Conservation (phyloP, 2,888 invertebrate species). For the Pterostichus madidus region DNA sequence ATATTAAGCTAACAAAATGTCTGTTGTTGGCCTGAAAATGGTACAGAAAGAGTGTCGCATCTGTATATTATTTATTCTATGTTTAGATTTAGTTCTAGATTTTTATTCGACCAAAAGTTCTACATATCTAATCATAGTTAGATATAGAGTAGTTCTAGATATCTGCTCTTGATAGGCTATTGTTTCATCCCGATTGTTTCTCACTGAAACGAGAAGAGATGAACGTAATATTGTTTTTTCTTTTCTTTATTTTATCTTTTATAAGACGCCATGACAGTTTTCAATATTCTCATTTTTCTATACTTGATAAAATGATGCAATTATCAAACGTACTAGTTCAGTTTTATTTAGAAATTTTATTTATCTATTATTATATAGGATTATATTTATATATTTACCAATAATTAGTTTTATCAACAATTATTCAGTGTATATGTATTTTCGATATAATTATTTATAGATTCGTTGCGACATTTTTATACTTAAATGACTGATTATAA, state of each 20-base stretch:
- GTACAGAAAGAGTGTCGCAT: too few species aligned
- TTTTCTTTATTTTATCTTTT: not conserved
- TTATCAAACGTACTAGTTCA: conserved; percentile 26
- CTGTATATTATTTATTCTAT: not conserved
- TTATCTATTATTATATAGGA: conserved; percentile 40
- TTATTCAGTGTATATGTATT: conserved; percentile 38
- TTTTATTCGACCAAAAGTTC: conserved; percentile 64
- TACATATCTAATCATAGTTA: conserved; percentile 65
- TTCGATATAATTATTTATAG: conserved; percentile 55
- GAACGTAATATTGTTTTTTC: conserved; percentile 35
- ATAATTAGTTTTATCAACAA: conserved; percentile 33
- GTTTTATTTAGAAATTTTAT: conserved; percentile 15
- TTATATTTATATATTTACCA: conserved; percentile 55
- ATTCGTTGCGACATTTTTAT: conserved; percentile 52
- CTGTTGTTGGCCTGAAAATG: too few species aligned
- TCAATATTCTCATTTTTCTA: conserved; percentile 20
- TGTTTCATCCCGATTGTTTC: conserved; percentile 57
- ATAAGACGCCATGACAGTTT: conserved; percentile 54
- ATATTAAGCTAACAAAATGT: too few species aligned
- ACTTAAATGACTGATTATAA: conserved; percentile 66
- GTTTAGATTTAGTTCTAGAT: conserved; percentile 39
- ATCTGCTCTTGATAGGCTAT: not conserved
- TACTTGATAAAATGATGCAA: conserved; percentile 33
- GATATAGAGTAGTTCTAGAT: conserved; percentile 49
- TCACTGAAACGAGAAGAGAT: conserved; percentile 57